Evolutionary conservation across 2,797 vertebrate species (phyloP).

Genomic region (Danio jaintianensis): DNA sequence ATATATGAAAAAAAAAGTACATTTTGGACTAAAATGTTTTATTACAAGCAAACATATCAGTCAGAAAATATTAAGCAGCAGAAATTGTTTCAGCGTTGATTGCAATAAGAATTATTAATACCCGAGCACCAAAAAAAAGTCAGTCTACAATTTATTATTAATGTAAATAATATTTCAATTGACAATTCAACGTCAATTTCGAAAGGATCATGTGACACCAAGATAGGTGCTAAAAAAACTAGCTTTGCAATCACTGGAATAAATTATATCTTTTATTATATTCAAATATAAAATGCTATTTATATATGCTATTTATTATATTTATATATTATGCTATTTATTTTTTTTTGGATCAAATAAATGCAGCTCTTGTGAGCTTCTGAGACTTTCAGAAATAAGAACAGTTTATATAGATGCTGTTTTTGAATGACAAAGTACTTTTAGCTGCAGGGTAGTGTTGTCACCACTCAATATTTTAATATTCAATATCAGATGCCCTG

Average conservation of each 20-base stretch:
- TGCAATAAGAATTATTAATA: background rate
- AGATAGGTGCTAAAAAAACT: background rate
- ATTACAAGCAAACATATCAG: too few species aligned
- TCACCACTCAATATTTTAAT: conserved; percentile 6
- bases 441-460: background rate
- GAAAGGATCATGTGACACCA: background rate
- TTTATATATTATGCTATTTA: too few species aligned
- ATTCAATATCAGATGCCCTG: background rate
- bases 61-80: background rate
- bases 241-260: background rate
- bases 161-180: too few species aligned
- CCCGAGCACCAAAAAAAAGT: background rate
- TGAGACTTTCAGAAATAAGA: background rate
- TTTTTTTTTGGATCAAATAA: background rate
- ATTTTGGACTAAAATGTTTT: too few species aligned
- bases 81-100: background rate
- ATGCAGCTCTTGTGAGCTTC: background rate
- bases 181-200: background rate
- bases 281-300: background rate
- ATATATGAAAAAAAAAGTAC: too few species aligned
- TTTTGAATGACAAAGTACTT: background rate
- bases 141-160: too few species aligned
- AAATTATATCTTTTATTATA: background rate
- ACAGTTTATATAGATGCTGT: background rate
- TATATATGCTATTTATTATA: too few species aligned